Conservation (phyloP, 2,888 invertebrate species). For the Epiblema foenella region DNA sequence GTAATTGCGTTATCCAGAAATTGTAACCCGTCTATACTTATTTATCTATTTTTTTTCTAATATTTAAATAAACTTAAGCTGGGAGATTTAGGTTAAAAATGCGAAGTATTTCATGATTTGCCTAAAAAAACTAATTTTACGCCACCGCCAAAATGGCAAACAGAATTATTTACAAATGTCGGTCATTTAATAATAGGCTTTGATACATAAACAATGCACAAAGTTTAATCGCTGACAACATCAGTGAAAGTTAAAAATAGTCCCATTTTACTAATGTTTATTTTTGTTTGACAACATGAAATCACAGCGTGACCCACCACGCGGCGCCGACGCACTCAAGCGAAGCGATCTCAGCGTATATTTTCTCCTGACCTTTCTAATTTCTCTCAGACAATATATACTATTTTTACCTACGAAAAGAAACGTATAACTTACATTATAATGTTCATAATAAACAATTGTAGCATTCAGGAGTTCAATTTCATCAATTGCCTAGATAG, state of each 20-base stretch:
- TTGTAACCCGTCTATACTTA: too few relatives aligned
- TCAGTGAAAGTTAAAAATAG: background rate
- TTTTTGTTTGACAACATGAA: constrained; percentile 46
- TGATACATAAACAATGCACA: too few relatives aligned
- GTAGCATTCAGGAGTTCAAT: background rate
- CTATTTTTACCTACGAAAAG: constrained; percentile 14
- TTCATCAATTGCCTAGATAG: too few relatives aligned
- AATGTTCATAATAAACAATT: background rate
- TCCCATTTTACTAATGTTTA: background rate
- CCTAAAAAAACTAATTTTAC: too few relatives aligned
- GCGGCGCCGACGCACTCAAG: constrained; percentile 43
- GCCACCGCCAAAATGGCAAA: too few relatives aligned
- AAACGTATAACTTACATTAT: constrained; percentile 14
- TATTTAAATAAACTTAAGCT: background rate
- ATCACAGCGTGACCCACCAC: constrained; percentile 15
- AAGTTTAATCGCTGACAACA: too few relatives aligned
- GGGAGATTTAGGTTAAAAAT: too few relatives aligned
- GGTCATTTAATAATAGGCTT: too few relatives aligned
- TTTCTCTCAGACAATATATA: constrained; percentile 57
- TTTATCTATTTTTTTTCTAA: background rate
- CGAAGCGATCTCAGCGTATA: constrained; percentile 49
- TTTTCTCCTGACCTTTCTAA: constrained; percentile 70
- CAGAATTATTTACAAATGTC: too few relatives aligned
- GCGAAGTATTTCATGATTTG: too few relatives aligned
- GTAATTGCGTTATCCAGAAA: too few relatives aligned